Percentiles rank a stretch among this genome's conserved stretches.
phyloP scores from a whole-genome alignment of 2,888 invertebrate genomes.

The Acanthosepion pharaonis region DNA sequence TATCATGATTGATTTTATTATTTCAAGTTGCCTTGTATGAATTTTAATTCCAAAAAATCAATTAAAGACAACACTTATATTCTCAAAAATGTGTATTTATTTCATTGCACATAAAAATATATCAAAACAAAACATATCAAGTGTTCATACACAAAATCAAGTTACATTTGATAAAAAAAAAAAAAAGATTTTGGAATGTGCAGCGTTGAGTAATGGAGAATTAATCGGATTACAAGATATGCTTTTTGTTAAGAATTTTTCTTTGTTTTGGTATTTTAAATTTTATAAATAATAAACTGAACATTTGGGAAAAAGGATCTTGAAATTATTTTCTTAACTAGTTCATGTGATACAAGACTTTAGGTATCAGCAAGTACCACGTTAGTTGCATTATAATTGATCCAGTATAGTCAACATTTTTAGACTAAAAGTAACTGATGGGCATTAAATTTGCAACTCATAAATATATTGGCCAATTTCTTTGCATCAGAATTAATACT shows the following conservation, averaged over 20 bases:
- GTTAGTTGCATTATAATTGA: too few species aligned
- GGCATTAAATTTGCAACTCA: not conserved
- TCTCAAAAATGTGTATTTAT: not conserved
- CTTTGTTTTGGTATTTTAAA: too few species aligned
- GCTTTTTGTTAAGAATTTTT: too few species aligned
- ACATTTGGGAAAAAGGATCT: too few species aligned
- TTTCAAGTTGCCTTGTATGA: too few species aligned
- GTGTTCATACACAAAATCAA: not conserved
- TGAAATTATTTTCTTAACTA: too few species aligned
- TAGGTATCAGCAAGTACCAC: too few species aligned
- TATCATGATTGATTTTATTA: too few species aligned
- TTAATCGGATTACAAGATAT: too few species aligned
- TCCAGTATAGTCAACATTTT: not conserved
- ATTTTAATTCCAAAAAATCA: too few species aligned
- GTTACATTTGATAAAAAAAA: not conserved
- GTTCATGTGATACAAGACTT: too few species aligned
- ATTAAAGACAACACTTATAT: not conserved
- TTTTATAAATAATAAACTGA: too few species aligned
- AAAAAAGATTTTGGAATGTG: not conserved
- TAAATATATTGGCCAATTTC: not conserved
- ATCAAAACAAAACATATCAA: not conserved
- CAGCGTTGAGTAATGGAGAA: not conserved
- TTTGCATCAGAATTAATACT: not conserved
- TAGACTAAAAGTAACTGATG: not conserved
- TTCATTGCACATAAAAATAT: not conserved